phyloP scores from a whole-genome alignment of 2,113 vertebrate genomes.

The Istiophorus platypterus region DNA sequence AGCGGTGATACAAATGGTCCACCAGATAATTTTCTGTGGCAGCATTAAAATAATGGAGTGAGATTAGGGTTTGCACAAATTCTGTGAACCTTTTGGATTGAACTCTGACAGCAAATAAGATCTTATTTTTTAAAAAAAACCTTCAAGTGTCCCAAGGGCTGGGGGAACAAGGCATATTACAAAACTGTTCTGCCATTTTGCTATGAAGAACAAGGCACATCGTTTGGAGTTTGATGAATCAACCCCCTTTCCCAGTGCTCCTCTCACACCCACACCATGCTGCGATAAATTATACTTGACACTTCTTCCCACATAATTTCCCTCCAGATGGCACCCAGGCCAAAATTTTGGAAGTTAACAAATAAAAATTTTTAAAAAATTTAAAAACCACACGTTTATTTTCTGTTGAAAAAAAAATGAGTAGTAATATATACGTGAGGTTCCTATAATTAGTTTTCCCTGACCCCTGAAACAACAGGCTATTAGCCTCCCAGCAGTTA shows the following conservation, averaged over 20 bases:
- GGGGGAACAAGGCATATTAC: neutral
- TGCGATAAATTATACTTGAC: constrained; percentile 67
- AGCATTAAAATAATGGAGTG: constrained; percentile 9
- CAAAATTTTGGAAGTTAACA: constrained; percentile 52
- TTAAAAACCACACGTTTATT: constrained; percentile 13
- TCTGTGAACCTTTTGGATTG: neutral
- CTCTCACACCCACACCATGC: constrained; percentile 60
- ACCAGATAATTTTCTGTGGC: constrained; percentile 4
- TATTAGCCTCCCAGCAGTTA: constrained; percentile 58
- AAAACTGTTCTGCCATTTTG: constrained; percentile 36
- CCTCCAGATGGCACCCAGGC: constrained; percentile 63
- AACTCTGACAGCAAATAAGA: neutral
- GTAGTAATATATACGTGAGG: constrained; percentile 33
- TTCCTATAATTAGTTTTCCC: constrained; percentile 61
- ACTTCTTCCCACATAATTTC: constrained; percentile 45
- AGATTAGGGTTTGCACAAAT: constrained; percentile 19
- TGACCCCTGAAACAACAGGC: constrained; percentile 63
- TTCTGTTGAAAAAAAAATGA: constrained; percentile 49
- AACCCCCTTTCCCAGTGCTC: constrained; percentile 36
- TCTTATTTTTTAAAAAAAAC: constrained; percentile 3
- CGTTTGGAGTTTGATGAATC: constrained; percentile 64
- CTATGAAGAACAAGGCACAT: constrained; percentile 34
- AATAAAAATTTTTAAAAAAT: too few species aligned
- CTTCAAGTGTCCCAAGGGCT: constrained; percentile 6
- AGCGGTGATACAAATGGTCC: constrained; percentile 1